These are phyloP conservation scores for Rhodeus uyekii DNA, from an alignment of 2,797 vertebrate genomes.

Conservation along the genomic window DNA sequence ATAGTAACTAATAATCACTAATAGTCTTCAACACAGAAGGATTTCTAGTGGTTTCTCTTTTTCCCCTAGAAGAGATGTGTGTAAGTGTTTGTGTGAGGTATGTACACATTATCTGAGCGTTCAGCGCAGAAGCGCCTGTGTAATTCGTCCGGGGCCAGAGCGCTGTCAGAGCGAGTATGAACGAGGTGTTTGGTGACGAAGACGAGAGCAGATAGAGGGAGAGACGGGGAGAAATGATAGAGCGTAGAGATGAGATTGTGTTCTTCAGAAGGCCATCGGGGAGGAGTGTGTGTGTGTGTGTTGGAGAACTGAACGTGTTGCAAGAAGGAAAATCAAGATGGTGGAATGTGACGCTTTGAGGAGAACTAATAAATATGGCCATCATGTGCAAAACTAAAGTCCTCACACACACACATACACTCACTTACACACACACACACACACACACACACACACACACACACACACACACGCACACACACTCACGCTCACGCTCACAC, in stretches of 20 bases:
- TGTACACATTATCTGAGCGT: constrained; percentile 20
- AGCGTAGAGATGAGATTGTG: constrained; percentile 33
- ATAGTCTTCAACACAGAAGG: too few relatives aligned
- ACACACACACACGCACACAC: too few relatives aligned
- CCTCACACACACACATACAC: too few relatives aligned
- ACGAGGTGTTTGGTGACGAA: constrained; percentile 75
- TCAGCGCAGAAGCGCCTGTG: constrained; percentile 25
- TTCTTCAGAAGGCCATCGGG: constrained; percentile 4
- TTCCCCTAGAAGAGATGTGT: background rate
- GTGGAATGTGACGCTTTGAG: background rate
- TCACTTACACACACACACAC: too few relatives aligned
- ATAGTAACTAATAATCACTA: too few relatives aligned
- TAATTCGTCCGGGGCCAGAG: constrained; percentile 53
- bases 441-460: too few relatives aligned
- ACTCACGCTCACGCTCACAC: too few relatives aligned
- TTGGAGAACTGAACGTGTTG: background rate
- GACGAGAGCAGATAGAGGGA: constrained; percentile 69
- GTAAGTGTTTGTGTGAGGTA: constrained; percentile 32
- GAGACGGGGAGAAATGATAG: constrained; percentile 52
- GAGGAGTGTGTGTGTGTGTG: constrained; percentile 26
- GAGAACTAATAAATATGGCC: background rate
- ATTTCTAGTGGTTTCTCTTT: constrained; percentile 36
- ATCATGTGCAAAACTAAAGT: background rate
- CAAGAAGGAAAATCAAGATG: background rate
- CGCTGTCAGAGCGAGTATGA: constrained; percentile 69